Conservation (phyloP, 1,140 invertebrate species). For the Thalassaphorura encarpata region DNA sequence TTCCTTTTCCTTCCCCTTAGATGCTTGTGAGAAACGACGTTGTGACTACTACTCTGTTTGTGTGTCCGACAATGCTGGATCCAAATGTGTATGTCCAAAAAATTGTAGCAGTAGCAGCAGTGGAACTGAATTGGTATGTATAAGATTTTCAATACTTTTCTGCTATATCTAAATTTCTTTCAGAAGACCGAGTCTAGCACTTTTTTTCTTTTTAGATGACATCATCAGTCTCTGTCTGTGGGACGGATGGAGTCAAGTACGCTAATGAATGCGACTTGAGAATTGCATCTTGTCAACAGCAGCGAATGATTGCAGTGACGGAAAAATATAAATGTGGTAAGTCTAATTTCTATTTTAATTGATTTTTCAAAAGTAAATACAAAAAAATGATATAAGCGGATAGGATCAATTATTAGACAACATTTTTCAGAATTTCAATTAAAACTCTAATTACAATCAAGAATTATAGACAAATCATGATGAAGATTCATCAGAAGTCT, state of each 20-base stretch:
- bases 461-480: too few species aligned
- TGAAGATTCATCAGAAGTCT: too few species aligned
- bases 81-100: constrained; percentile 67
- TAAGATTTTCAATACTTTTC: neutral
- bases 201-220: neutral
- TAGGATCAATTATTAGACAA: too few species aligned
- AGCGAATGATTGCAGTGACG: constrained; percentile 53
- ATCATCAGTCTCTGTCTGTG: constrained; percentile 48
- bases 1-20: constrained; percentile 45
- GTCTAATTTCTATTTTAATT: constrained; percentile 35
- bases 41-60: constrained; percentile 76
- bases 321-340: constrained; percentile 78
- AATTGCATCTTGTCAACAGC: constrained; percentile 51
- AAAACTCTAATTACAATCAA: too few species aligned
- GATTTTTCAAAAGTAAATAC: too few species aligned
- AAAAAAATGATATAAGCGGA: too few species aligned
- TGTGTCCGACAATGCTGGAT: constrained; percentile 61
- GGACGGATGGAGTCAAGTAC: constrained; percentile 63
- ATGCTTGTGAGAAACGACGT: constrained; percentile 76
- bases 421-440: too few species aligned
- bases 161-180: neutral
- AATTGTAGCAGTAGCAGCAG: constrained; percentile 51
- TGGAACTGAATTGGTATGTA: neutral
- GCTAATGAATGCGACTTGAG: constrained; percentile 60
- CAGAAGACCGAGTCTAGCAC: neutral